A percentile compares a stretch with the other conserved stretches of the same genome.
Evolutionary conservation across 35 echinoderm and acorn worm genomes (phyloP).

Genomic region (Lytechinus pictus): DNA sequence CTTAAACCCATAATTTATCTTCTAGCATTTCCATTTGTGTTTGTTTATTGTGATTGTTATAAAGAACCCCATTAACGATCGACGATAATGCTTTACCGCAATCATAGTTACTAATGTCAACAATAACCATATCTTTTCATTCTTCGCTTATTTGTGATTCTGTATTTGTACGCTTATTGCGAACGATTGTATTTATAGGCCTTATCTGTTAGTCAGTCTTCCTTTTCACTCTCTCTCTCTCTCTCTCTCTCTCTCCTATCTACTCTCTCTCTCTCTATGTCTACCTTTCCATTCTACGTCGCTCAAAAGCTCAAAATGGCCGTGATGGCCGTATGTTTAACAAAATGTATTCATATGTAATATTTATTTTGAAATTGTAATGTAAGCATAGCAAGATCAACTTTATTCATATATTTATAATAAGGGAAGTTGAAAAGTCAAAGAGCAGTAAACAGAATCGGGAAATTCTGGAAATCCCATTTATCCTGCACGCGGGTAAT

Average conservation of each 20-base stretch:
- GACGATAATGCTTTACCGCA: background rate
- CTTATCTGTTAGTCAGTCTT: background rate
- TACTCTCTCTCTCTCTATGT: no score
- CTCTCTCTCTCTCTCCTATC: background rate
- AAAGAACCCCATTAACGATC: background rate
- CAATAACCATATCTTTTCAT: background rate
- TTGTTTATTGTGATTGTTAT: constrained; percentile 14
- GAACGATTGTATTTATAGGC: background rate
- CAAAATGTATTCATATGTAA: no score
- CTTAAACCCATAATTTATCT: background rate
- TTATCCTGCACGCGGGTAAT: no score
- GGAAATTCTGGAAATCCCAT: no score
- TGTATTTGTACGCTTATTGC: background rate
- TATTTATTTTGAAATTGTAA: no score
- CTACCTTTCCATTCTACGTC: no score
- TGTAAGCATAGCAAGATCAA: no score
- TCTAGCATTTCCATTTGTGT: background rate
- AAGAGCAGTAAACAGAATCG: no score
- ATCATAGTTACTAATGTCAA: background rate
- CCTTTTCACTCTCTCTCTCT: background rate
- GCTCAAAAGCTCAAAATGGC: no score
- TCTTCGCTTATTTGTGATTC: background rate
- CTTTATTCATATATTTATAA: no score
- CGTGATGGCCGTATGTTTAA: no score
- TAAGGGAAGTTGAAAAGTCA: no score